A percentile compares a stretch with the other conserved stretches of the same genome.
Conservation (phyloP, 2,797 vertebrate species). For the Salarias fasciatus region DNA sequence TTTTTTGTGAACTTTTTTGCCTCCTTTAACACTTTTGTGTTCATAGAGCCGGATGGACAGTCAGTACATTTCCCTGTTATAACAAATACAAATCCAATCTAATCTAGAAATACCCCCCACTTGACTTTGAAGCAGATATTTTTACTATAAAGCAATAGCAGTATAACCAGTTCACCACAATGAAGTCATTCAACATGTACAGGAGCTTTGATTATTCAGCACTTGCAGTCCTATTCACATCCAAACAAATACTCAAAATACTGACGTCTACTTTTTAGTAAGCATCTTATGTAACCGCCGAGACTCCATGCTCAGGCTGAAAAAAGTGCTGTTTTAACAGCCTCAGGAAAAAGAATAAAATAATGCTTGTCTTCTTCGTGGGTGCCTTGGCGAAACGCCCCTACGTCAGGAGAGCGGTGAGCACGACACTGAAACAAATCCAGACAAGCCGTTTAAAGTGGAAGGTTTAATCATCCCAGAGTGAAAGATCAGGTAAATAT, state of each 20-base stretch:
- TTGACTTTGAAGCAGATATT: too few species aligned
- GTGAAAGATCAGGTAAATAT: constrained; percentile 48
- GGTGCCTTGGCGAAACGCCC: constrained; percentile 32
- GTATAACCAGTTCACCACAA: too few species aligned
- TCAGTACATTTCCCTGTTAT: too few species aligned
- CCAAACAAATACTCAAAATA: constrained; percentile 5
- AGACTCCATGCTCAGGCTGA: constrained; percentile 16
- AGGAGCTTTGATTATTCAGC: neutral
- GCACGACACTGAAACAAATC: constrained; percentile 35
- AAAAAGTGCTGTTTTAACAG: constrained; percentile 24
- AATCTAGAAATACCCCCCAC: too few species aligned
- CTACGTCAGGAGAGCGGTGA: constrained; percentile 21
- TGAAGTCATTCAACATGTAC: neutral
- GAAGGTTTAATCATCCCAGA: constrained; percentile 33
- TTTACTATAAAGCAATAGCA: too few species aligned
- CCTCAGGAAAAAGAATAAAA: constrained; percentile 23
- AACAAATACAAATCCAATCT: too few species aligned
- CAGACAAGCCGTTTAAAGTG: constrained; percentile 38
- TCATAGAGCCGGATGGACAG: too few species aligned
- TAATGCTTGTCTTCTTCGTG: constrained; percentile 12
- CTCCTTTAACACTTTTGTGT: too few species aligned
- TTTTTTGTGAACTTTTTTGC: too few species aligned
- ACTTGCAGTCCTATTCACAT: neutral
- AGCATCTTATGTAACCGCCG: too few species aligned
- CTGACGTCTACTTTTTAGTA: too few species aligned